These are phyloP conservation scores for Hyperoplus lanceolatus DNA, from an alignment of 2,797 vertebrate genomes.

Conservation along the genomic window DNA sequence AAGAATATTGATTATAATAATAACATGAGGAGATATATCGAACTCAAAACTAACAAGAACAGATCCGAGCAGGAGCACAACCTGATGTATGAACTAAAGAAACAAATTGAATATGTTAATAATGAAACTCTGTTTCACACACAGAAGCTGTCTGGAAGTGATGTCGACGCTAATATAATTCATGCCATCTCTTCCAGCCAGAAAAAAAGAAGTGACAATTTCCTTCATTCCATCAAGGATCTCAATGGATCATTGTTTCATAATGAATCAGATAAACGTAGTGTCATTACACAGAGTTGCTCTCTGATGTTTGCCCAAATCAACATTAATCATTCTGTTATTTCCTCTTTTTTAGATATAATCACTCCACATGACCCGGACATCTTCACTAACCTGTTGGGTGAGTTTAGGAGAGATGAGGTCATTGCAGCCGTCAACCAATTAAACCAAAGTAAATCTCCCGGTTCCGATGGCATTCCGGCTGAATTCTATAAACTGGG, in stretches of 20 bases:
- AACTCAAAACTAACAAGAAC: background rate
- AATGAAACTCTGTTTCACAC: background rate
- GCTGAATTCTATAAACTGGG: background rate
- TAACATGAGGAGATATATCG: background rate
- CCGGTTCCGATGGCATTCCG: background rate
- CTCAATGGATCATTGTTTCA: background rate
- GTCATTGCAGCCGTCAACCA: background rate
- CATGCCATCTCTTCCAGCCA: background rate
- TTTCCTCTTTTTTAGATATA: background rate
- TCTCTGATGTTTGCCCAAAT: background rate
- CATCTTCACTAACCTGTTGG: background rate
- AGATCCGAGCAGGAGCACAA: background rate
- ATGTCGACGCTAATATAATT: background rate
- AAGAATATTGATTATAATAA: background rate
- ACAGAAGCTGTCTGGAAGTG: background rate
- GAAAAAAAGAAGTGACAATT: background rate
- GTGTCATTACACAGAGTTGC: background rate
- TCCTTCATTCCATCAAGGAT: background rate
- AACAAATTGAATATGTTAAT: background rate
- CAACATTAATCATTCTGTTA: background rate
- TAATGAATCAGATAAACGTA: background rate
- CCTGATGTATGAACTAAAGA: background rate
- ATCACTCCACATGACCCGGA: background rate
- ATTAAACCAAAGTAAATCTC: background rate
- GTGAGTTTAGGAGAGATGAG: background rate